Base-by-base conservation (phyloP, 2,888 invertebrate species). In the Synanthedon myopaeformis region DNA sequence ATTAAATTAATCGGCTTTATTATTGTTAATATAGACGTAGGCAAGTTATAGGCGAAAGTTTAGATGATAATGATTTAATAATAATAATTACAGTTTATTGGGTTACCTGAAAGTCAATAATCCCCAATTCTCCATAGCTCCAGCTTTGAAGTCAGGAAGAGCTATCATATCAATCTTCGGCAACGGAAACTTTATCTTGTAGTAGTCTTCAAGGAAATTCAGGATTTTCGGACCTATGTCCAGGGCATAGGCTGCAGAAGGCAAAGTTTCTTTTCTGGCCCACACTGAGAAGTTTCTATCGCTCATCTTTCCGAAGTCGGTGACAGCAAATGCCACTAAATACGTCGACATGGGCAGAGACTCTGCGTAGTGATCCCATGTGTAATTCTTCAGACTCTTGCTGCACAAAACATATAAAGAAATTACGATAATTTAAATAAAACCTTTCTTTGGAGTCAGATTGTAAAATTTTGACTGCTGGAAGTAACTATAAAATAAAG, bases 91-190 rank as follows among this genome's bases (percentile, higher is more conserved):
- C 2, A 35, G 35, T 35, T 10, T 3, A 35, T 35, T 10, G 8
- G 35, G 35, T 63, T 66, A 91, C 92, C 92, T 90, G 75, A 91
- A 95, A 1, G 93, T 93, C 10, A 94, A 90, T 17, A 94, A 73
- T 0, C 95, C 95, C 94, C 94, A 95, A 71, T 95, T 95, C 73
- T 95, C 96, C 96, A 96, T 96, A 1, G 96, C 96, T 0, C 94
- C 95, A 3, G 94, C 94, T 53, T 92, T 91, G 70, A 96, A 97
- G 74, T 97, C 96, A 0, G 97, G 96, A 55, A 97, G 81, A 0
- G 96, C 97, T n/a, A 96, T 92, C 95, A 97, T 94, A 71, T 97
- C 97, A 57, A 94, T 91, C 80, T 96, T 96, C 0, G 93, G 91
- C 53, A 96, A 68, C 0, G 94, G 93, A 69, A 94, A 96, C 19